Base-by-base conservation (phyloP, 2,888 invertebrate species). In the Andrena minutula region DNA sequence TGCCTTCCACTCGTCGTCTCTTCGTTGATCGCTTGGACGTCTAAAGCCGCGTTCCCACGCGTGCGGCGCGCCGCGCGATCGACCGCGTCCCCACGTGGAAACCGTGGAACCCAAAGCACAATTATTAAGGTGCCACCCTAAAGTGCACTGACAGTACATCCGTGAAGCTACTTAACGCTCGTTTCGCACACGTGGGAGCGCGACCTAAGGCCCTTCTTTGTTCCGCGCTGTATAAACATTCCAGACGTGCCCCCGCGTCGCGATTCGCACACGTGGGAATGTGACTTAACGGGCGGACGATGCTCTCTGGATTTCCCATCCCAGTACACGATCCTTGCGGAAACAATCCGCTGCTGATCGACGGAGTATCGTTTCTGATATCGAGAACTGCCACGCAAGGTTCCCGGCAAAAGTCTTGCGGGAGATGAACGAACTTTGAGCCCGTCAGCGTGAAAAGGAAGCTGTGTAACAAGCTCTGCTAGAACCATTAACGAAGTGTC, bases 11-110 rank as follows among this genome's bases (percentile, higher is more conserved):
- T 10, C 10, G 5, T 12, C 53, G 47, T 23, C 16, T 30, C 32
- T 58, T 79, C 79, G 63, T 79, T 64, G 69, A 68, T 81, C 69
- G 68, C 10, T 56, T 26, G 68, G 30, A 47, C 60, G 47, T 35
- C 63, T 16, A 49, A 56, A 56, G 56, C 23, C 56, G 56, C 56
- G 56, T 56, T 23, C 26, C 56, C 56, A 56, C 56, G 23, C 10
- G 8, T 3, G 56, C 10, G 26, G 0, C 23, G 2, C 20, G 7
- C 4, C 56, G 23, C 23, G 12, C 26, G 10, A 12, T 4, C 10
- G 23, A 26, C 10, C 23, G 56, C 56, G 26, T 56, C 12, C 56
- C 56, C 56, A 26, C 8, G 23, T 2, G 56, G 10, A 12, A 0
- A 56, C 3, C 53, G 20, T 12, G 20, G 10, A 10, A 26, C 26